Base-by-base conservation (phyloP, 2,888 invertebrate species). In the Psococerastis gibbosa region DNA sequence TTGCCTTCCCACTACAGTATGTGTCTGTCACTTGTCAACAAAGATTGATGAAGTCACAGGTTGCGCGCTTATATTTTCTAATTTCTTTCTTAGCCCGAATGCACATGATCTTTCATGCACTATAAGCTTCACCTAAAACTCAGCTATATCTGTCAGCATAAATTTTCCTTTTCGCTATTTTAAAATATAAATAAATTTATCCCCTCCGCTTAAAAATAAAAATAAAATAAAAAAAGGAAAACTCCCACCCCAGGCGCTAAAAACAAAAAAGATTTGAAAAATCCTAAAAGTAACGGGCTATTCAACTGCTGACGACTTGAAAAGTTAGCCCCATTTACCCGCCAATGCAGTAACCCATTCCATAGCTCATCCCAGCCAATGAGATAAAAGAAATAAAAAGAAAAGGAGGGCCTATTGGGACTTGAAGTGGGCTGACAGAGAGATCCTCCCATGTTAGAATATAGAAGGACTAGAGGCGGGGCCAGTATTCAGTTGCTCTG, bases 321-420 rank as follows among this genome's bases (percentile, higher is more conserved):
- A 11, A 11, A 11, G 27, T 6, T 6, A 27, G 27, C 6, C 27
- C 27, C 8, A 11, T 27, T 27, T 27, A 6, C 6, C 6, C 27
- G 27, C 27, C 6, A 11, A 27, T 6, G 8, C 27, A 27, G 27
- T 9, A 27, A 27, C 27, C 6, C 27, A 27, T 9, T 9, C 8
- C 27, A 27, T 38, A 16, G 20, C 38, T 16, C 38, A 16, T 38
- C 20, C 20, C 38, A 18, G 20, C 38, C 38, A 38, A 38, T 38
- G 11, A 22, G 5, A 38, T 18, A 38, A 20, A 22, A 38, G 38
- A 38, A 38, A 27, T 27, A 27, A 27, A 6, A 27, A 27, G 27
- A 27, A 27, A 27, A 27, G 27, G 27, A 27, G 27, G 11, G 8
- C 6, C 8, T 9, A 27, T 27, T 27, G 27, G 6, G 27, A 11